Evolutionary conservation across 1,140 invertebrate genomes (phyloP).

Genomic region (Diabrotica virgifera): DNA sequence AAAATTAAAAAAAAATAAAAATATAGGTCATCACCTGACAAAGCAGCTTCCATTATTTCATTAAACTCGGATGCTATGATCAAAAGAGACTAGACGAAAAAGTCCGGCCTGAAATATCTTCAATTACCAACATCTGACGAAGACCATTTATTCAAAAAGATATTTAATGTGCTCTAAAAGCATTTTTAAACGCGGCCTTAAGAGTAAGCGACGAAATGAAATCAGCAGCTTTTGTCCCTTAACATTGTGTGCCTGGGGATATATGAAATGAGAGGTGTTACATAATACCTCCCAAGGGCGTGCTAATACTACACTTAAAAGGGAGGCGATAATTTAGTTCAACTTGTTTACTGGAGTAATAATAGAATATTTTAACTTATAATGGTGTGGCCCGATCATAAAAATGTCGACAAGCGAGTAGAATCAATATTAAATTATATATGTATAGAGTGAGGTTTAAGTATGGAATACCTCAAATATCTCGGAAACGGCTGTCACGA

Average conservation of each 20-base stretch:
- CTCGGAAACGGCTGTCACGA: too few relatives aligned
- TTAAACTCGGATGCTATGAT: neutral
- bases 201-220: conserved; percentile 27
- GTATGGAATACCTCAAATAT: too few relatives aligned
- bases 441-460: too few relatives aligned
- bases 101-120: neutral
- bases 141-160: conserved; percentile 5
- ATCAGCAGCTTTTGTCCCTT: conserved; percentile 16
- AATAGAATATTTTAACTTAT: neutral
- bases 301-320: neutral
- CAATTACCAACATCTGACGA: neutral
- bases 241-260: neutral
- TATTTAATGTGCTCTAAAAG: conserved; percentile 28
- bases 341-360: neutral
- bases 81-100: neutral
- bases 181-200: conserved; percentile 23
- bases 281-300: neutral
- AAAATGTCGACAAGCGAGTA: too few relatives aligned
- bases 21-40: too few relatives aligned
- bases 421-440: too few relatives aligned
- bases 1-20: too few relatives aligned
- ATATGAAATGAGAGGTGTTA: conserved; percentile 1
- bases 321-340: neutral
- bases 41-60: neutral
- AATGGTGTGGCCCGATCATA: neutral